These are phyloP conservation scores for Hybos culiciformis DNA, from an alignment of 2,888 invertebrate genomes.

Conservation along the genomic window DNA sequence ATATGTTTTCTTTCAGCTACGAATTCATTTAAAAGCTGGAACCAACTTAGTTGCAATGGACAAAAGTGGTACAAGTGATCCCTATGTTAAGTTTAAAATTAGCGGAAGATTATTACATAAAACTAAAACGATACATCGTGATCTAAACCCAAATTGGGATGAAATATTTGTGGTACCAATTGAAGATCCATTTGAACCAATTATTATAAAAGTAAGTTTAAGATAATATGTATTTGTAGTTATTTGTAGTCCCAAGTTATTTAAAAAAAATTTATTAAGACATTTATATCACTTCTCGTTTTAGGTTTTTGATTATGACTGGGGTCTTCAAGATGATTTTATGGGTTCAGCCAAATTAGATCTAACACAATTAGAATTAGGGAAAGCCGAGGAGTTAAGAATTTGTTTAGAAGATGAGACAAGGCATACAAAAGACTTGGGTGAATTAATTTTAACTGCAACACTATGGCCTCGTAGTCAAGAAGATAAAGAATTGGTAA, in stretches of 20 bases:
- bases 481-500: constrained; percentile 88
- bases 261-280: no score
- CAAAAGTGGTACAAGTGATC: constrained; percentile 90
- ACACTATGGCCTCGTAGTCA: constrained; percentile 87
- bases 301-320: constrained; percentile 92
- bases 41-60: constrained; percentile 86
- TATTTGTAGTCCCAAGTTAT: no score
- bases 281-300: constrained; percentile 12
- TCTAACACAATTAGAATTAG: constrained; percentile 68
- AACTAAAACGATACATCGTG: constrained; percentile 85
- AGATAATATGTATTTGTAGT: neutral
- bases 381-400: constrained; percentile 59
- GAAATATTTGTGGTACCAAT: constrained; percentile 86
- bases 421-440: constrained; percentile 54
- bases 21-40: constrained; percentile 77
- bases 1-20: constrained; percentile 83
- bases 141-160: constrained; percentile 96
- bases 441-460: constrained; percentile 68
- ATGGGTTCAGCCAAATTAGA: constrained; percentile 88
- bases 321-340: constrained; percentile 93
- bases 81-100: constrained; percentile 92
- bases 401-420: constrained; percentile 62
- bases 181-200: constrained; percentile 76
- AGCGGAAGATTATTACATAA: constrained; percentile 80
- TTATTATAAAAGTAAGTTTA: constrained; percentile 63